phyloP scores from a whole-genome alignment of 2,797 vertebrate genomes.

The Tenualosa ilisha region DNA sequence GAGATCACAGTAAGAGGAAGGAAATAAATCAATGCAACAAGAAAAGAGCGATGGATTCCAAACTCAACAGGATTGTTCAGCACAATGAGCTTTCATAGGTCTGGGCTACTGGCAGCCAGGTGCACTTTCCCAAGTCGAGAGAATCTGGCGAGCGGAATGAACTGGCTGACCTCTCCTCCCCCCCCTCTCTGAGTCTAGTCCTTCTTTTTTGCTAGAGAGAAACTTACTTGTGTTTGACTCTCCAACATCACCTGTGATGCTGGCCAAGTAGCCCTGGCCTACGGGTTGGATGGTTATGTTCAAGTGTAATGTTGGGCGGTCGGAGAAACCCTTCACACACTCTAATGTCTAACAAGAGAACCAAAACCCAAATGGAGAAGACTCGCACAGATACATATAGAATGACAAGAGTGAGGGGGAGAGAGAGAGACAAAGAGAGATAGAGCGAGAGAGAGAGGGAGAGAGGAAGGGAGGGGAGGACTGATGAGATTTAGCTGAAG shows the following conservation, averaged over 20 bases:
- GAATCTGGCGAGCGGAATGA: not conserved
- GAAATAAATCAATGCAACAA: not conserved
- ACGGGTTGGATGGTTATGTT: not conserved
- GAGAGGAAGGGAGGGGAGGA: not conserved
- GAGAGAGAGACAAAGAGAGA: not conserved
- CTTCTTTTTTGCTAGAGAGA: too few species aligned
- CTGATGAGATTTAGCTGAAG: not conserved
- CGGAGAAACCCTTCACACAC: slow-evolving; percentile 41
- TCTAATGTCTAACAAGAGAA: slow-evolving; percentile 14
- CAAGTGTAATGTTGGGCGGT: not conserved
- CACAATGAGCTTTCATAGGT: slow-evolving; percentile 53
- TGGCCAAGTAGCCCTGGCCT: not conserved
- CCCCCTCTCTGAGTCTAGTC: not conserved
- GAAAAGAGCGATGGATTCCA: not conserved
- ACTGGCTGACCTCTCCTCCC: too few species aligned
- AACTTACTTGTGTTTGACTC: not conserved
- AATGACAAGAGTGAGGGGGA: not conserved
- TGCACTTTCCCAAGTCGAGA: too few species aligned
- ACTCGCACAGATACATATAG: slow-evolving; percentile 48
- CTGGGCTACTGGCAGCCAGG: slow-evolving; percentile 50
- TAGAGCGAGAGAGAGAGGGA: slow-evolving; percentile 19
- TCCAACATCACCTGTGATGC: not conserved
- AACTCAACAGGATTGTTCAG: not conserved
- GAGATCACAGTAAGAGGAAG: not conserved
- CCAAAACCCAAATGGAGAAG: slow-evolving; percentile 45